These are phyloP conservation scores for Physocephala rufipes DNA, from an alignment of 2,888 invertebrate genomes.

Conservation along the genomic window DNA sequence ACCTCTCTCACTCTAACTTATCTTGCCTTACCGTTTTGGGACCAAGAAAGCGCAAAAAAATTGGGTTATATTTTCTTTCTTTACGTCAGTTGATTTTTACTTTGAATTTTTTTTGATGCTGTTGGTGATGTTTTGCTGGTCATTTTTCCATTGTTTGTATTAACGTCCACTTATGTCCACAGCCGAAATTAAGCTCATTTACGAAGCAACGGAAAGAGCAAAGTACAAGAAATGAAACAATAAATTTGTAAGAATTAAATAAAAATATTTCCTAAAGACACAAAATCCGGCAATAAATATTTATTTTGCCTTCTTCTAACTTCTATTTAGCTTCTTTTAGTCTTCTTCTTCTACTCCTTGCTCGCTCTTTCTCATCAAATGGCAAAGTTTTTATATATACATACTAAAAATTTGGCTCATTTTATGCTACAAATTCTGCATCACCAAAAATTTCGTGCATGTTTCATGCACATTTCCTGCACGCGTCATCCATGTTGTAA, in stretches of 20 bases:
- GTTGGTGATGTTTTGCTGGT: constrained; percentile 1
- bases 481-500: constrained; percentile 17
- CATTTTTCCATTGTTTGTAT: background rate
- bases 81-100: background rate
- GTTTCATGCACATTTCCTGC: background rate
- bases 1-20: too few relatives aligned
- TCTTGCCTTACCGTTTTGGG: background rate
- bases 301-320: too few relatives aligned
- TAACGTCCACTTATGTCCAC: background rate
- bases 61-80: background rate
- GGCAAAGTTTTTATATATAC: background rate
- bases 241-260: constrained; percentile 26
- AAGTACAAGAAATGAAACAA: background rate
- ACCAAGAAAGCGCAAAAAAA: background rate
- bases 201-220: background rate
- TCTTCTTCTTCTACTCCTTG: background rate
- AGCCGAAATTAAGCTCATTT: constrained; percentile 11
- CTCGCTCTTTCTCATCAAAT: background rate
- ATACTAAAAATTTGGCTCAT: too few relatives aligned
- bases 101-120: too few relatives aligned
- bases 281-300: constrained; percentile 23
- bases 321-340: too few relatives aligned
- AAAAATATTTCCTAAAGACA: constrained; percentile 12
- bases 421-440: background rate
- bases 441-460: background rate